Evolutionary conservation across 1,140 invertebrate genomes (phyloP).

Genomic region (Goniozus legneri): DNA sequence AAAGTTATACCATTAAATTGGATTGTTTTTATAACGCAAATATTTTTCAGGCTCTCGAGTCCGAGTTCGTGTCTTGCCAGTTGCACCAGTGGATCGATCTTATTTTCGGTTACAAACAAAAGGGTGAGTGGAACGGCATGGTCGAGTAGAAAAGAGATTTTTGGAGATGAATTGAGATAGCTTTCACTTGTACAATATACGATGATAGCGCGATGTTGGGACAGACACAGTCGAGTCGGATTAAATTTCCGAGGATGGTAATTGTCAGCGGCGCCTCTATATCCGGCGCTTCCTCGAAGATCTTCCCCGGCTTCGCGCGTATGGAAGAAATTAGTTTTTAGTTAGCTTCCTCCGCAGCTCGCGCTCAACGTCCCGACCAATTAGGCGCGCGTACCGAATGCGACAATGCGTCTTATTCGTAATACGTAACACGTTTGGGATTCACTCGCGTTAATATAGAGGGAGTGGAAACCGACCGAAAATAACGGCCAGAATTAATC

Average conservation of each 20-base stretch:
- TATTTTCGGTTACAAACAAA: conserved; percentile 99
- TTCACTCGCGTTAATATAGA: conserved; percentile 15
- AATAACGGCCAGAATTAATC: conserved; percentile 12
- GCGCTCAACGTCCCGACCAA: conserved; percentile 39
- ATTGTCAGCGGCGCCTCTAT: conserved; percentile 53
- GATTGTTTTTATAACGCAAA: neutral
- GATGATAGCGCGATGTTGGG: conserved; percentile 14
- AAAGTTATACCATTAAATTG: neutral
- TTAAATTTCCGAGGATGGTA: conserved; percentile 45
- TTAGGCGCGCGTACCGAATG: conserved; percentile 43
- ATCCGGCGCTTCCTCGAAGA: conserved; percentile 54
- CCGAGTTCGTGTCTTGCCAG: conserved; percentile 98
- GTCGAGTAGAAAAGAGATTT: neutral
- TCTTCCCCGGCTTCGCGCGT: conserved; percentile 27
- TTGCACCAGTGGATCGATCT: conserved; percentile 99
- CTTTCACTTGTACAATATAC: neutral
- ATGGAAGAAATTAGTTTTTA: conserved; percentile 55
- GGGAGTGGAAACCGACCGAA: conserved; percentile 17
- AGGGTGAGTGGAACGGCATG: conserved; percentile 64
- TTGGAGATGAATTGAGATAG: neutral
- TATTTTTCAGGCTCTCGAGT: conserved; percentile 80
- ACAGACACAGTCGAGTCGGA: conserved; percentile 39
- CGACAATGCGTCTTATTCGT: conserved; percentile 42
- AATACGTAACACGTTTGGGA: conserved; percentile 41
- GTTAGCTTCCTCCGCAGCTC: conserved; percentile 30